Base-by-base conservation (phyloP, 2,888 invertebrate species). In the Aphodius sticticus region DNA sequence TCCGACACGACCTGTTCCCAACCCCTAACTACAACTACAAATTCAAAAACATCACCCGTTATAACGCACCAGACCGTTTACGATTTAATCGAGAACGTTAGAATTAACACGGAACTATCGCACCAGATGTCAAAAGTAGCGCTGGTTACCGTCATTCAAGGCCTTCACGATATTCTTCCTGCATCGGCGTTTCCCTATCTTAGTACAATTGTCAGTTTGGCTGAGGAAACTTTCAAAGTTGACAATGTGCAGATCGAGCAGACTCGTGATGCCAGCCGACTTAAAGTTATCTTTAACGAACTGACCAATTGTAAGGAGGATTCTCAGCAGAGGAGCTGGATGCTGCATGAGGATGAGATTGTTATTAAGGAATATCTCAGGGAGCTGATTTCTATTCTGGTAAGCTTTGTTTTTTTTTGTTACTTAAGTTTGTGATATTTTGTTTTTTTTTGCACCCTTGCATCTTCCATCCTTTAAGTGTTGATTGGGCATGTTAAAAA, bases 261-360 rank as follows among this genome's bases (percentile, higher is more conserved):
- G 77, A 96, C 96, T 0, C 95, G 96, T 3, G 97, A 98, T 88
- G 95, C 96, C 0, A 92, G 94, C 83, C 92, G 96, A 35, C 92
- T 98, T 88, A 94, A 95, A 88, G 93, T 95, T 74, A 95, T 98
- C 69, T 94, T 98, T 83, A 93, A 93, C 82, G 95, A 97, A 82
- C 89, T 98, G 83, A 95, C 96, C 2, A 95, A 94, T 81, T 97
- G 97, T 83, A 97, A 97, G 84, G 97, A 98, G 86, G 98, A 98
- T 88, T 96, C 97, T 0, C 98, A 99, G 87, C 98, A 99, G 87
- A 91, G 98, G 80, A 97, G 96, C 84, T 98, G 98, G 98, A 96
- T 97, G 88, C 90, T 98, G 38, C 96, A 98, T 87, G 98, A 98
- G 87, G 98, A 98, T 88, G 97, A 98, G 83, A 93, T 93, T 81